Evolutionary conservation across 2,888 invertebrate genomes (phyloP), one percentile per base, ranked within the genome.

Genomic region (Metellina segmentata): DNA sequence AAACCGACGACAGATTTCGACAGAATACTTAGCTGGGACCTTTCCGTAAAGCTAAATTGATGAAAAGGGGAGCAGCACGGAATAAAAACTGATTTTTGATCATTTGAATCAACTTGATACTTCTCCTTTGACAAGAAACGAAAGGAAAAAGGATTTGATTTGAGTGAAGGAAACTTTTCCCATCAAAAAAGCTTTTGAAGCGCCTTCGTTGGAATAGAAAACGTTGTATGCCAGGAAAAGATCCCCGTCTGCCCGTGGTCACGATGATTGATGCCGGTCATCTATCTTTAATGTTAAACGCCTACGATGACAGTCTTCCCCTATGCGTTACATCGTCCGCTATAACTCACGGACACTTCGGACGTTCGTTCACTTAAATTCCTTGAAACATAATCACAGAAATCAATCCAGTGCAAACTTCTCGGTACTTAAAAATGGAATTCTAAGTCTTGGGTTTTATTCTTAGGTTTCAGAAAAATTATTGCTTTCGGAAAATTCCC

Each of bases 201-300:
- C 20, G 19, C 71, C 70, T 75, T 53, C 49, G 70, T 70, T 51
- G 49, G 51, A 86, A 71, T 78, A 51, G 20, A 78, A 70, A 86
- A 78, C 78, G 13, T 70, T 86, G 86, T 82, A 71, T 82, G 19
- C 19, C n/a, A 70, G 34, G 51, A 16, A 77, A 82, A 77, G 49
- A 77, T 75, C 61, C 52, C 69, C 75, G 49, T 89, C 61, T 77
- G 51, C 77, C 82, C 77, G 70, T 69, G 89, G 82, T 89, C 77
- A 89, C 20, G 34, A 77, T 89, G 89, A 89, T 89, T 70, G 81
- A 89, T 89, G 82, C 49, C 19, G 81, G 82, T 70, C 82, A 89
- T 89, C 89, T 82, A 89, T 89, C 89, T 82, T 82, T 77, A 82
- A 89, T 89, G 89, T 82, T 89, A 89, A 89, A 82, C 82, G 82